Base-by-base conservation (phyloP, 2,113 vertebrate species). In the Sorex fumeus region DNA sequence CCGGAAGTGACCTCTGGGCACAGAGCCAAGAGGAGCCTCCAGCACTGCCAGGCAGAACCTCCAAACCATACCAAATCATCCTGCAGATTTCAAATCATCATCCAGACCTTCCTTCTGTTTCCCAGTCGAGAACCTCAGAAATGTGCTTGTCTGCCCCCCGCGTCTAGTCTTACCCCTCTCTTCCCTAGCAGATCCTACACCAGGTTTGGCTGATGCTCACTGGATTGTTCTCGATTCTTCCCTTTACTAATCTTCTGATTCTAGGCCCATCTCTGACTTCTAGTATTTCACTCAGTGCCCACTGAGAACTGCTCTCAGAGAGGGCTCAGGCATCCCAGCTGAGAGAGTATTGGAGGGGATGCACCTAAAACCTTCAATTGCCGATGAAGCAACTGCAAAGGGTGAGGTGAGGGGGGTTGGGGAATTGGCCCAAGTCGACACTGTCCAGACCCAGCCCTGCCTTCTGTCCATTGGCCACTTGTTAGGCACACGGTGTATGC, bases 21-120 rank as follows among this genome's bases (percentile, higher is more conserved):
- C 53, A 53, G 53, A 53, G 53, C 53, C 53, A 15, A 53, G 53
- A 53, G 18, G 53, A 53, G 53, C 53, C 53, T 12, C 53, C 53
- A 53, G 53, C 53, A 53, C 53, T 53, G 53, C 53, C 53, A 16
- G 53, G 53, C 53, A 53, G 13, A 53, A 53, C 53, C 53, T 12
- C 53, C 13, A 53, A 53, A 53, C 53, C 53, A 53, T 6, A 4
- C 36, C 16, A 15, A 50, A 28, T 27, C 15, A 3, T 43, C 43
- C 30, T 53, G 8, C 1, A 0, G 0, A 0, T 25, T n/a, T 36
- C 18, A 69, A 2, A 27, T n/a, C n/a, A n/a, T n/a, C n/a, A n/a
- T n/a, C n/a, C n/a, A n/a, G n/a, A n/a, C n/a, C n/a, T n/a, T n/a
- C 28, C 72, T 10, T 64, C 62, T 18, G 23, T 19, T 82, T 43